Evolutionary conservation across 2,888 invertebrate species (phyloP).

Genomic region (Dryadula phaetusa): DNA sequence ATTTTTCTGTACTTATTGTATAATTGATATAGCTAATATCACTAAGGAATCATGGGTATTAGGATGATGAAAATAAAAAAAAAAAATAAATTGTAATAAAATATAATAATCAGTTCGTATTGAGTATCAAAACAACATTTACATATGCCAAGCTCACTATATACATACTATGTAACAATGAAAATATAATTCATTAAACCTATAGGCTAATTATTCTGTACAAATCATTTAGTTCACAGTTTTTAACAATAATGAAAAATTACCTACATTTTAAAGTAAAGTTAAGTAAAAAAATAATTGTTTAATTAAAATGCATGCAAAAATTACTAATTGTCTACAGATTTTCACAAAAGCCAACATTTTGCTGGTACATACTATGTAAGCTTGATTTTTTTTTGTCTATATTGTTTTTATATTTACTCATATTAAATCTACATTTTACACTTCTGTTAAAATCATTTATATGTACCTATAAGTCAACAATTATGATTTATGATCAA

Average conservation of each 20-base stretch:
- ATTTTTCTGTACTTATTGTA: too few species aligned
- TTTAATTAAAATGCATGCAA: not conserved
- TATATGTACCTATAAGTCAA: slow-evolving; percentile 17
- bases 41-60: too few species aligned
- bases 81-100: slow-evolving; percentile 64
- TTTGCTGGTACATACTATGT: slow-evolving; percentile 2
- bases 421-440: not conserved
- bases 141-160: slow-evolving; percentile 59
- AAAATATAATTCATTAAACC: slow-evolving; percentile 44
- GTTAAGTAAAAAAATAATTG: slow-evolving; percentile 1
- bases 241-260: slow-evolving; percentile 18
- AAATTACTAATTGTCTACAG: not conserved
- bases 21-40: too few species aligned
- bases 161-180: slow-evolving; percentile 59
- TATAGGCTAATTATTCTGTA: slow-evolving; percentile 54
- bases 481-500: slow-evolving; percentile 21
- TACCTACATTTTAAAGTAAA: not conserved
- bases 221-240: slow-evolving; percentile 34
- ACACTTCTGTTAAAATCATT: slow-evolving; percentile 22
- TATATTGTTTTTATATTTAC: not conserved
- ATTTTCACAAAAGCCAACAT: not conserved
- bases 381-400: not conserved
- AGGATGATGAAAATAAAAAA: slow-evolving; percentile 47
- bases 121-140: slow-evolving; percentile 82
- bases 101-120: slow-evolving; percentile 82